Base-by-base conservation (phyloP, 2,888 invertebrate genomes). In the Margaritifera margaritifera region DNA sequence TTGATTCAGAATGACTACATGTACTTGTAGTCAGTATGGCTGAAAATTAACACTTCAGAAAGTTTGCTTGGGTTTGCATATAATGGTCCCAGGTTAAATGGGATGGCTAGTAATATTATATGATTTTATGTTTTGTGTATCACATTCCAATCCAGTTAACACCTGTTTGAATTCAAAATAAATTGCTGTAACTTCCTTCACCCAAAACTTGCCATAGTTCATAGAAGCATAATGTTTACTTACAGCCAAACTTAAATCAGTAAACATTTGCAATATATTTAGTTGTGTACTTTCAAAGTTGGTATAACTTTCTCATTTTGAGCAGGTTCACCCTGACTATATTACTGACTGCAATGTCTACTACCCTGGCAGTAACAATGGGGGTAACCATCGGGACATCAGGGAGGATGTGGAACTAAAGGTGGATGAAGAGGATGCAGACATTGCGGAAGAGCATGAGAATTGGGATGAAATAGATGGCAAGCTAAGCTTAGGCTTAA, bases 401-500 rank as follows among this genome's bases (percentile, higher is more conserved):
- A 57, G 74, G 22, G 54, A 64, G 20, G 61, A 65, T 56, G 57
- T 69, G 15, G 68, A 70, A 51, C 74, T 74, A 55, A 63, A 54
- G 65, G 31, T 54, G 11, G 69, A 71, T 62, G 72, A 74, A 25
- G 64, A 67, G 51, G 72, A 68, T 53, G 64, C 59, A 4, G 69
- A 71, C 6, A 69, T 62, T 22, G 71, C 72, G 57, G 77, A 77
- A 59, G 72, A 71, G 25, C 73, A 77, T n/a, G 77, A 74, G 25
- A 70, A 74, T 24, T 71, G 69, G 22, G 73, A 76, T 52, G 71
- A 70, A 24, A 50, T 51, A 2, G 74, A 71, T 55, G 60, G 56
- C 42, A 25, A 25, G 20, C 18, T 59, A 22, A 58, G 15, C 22
- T 58, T 58, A 0, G 27, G 59, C 27, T 24, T 20, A 22, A 27